Evolutionary conservation across 2,888 invertebrate genomes (phyloP), one percentile per base, ranked within the genome.

Genomic region (Ceriagrion tenellum): DNA sequence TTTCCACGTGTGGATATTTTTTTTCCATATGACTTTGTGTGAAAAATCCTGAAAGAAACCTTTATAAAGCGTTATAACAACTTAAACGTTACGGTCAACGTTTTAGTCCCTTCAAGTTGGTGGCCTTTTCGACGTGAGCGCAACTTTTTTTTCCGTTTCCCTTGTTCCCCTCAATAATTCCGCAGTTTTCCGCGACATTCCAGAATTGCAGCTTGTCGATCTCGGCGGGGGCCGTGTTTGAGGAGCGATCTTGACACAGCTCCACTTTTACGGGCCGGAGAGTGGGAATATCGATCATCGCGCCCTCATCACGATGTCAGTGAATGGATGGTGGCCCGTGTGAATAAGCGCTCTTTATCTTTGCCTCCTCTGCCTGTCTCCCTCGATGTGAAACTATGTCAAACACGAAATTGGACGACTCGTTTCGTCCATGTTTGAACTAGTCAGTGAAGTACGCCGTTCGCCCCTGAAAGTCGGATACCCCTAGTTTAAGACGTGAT

Each of bases 181-280:
- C 69, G 69, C 26, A 69, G 69, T 69, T 69, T n/a, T 69, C 69
- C 69, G n/a, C n/a, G 26, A n/a, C 69, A 69, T 26, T 69, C 69
- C 20, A n/a, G 69, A 69, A 69, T 26, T 69, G 26, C 69, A 69
- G 4, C n/a, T n/a, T 69, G n/a, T 69, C 69, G n/a, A 69, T n/a
- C 20, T 4, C 20, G 59, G 69, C 69, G 12, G n/a, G n/a, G 69
- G 12, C n/a, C n/a, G 69, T 69, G n/a, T 69, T 69, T 69, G 69
- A 69, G n/a, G 20, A 12, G 69, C n/a, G 69, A 69, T 69, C 69
- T 69, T 69, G 69, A 69, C 69, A n/a, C n/a, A n/a, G 69, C 69
- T 69, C 69, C 69, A 69, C 69, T 69, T 69, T 69, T n/a, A 69
- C 69, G n/a, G n/a, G 69, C n/a, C 20, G n/a, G n/a, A 69, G n/a